phyloP scores from a whole-genome alignment of 2,797 vertebrate genomes.

The Alauda arvensis region DNA sequence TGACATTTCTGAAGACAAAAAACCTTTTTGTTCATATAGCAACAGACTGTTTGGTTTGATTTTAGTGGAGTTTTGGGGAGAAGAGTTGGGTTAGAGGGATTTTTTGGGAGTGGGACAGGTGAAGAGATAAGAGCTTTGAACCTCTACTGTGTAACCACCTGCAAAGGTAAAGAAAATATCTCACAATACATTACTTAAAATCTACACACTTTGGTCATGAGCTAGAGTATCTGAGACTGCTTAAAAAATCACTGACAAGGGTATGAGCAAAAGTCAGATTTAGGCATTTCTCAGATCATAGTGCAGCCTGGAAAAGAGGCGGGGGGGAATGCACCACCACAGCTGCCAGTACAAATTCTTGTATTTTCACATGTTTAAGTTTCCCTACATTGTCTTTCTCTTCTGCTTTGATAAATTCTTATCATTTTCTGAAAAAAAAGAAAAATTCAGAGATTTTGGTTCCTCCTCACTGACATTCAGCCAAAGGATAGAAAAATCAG shows the following conservation, averaged over 20 bases:
- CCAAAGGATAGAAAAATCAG: constrained; percentile 14
- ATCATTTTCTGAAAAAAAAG: background rate
- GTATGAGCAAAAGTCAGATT: background rate
- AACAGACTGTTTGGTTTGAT: background rate
- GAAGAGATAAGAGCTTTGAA: background rate
- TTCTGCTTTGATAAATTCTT: constrained; percentile 23
- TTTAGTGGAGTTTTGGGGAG: background rate
- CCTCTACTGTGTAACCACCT: background rate
- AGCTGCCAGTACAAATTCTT: background rate
- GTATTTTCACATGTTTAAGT: background rate
- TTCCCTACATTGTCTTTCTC: background rate
- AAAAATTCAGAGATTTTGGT: background rate
- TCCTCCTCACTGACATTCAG: constrained; percentile 13
- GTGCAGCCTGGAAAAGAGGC: background rate
- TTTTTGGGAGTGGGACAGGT: background rate
- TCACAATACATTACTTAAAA: background rate
- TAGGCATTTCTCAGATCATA: background rate
- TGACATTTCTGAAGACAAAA: background rate
- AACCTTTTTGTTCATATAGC: background rate
- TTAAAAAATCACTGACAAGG: background rate
- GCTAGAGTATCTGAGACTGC: background rate
- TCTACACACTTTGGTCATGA: background rate
- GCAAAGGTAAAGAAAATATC: background rate
- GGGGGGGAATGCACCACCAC: background rate
- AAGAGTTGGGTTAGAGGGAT: background rate